Evolutionary conservation across 2,113 vertebrate species (phyloP), one percentile per base, ranked within the genome.

Genomic region (Saguinus midas): DNA sequence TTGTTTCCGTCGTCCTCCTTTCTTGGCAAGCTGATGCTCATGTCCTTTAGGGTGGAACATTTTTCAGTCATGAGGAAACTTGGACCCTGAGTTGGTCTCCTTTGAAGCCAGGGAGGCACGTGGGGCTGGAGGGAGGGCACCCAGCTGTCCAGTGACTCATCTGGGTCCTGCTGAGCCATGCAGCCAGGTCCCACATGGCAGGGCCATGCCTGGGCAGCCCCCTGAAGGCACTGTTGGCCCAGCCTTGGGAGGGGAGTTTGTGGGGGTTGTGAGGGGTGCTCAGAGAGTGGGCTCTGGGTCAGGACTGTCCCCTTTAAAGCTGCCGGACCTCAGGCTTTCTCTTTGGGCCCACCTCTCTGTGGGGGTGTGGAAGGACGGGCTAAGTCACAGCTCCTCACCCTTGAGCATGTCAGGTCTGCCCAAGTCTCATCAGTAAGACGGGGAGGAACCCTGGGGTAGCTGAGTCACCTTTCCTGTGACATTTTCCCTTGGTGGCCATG

Each of bases 31-130:
- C 85, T 1, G 0, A 52, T 52, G 86, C 45, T 82, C 73, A 2
- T 3, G 13, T 64, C 68, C 87, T 94, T 48, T 6, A 23, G 55
- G 50, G 23, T 2, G 11, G 92, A 84, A 92, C 95, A 92, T 96
- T 97, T 76, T 87, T 92, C 76, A 78, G 94, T 29, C 43, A 5
- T 97, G 96, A 98, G 81, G 86, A 92, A 96, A 92, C 91, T 95
- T 92, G 96, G 92, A 75, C 80, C 13, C 40, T 0, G 27, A 52
- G 95, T 90, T 75, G 13, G 90, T 27, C 68, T 64, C 64, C 83
- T 75, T 50, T 81, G 86, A 85, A 37, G 89, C 6, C 1, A 1
- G 72, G 90, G 43, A 70, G 87, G 48, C 61, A 11, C 0, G 0
- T 5, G 12, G 58, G 7, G 13, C n/a, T 7, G n/a, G 29, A 29